Base-by-base conservation (phyloP, 2,888 invertebrate species). In the Molanna angustata region DNA sequence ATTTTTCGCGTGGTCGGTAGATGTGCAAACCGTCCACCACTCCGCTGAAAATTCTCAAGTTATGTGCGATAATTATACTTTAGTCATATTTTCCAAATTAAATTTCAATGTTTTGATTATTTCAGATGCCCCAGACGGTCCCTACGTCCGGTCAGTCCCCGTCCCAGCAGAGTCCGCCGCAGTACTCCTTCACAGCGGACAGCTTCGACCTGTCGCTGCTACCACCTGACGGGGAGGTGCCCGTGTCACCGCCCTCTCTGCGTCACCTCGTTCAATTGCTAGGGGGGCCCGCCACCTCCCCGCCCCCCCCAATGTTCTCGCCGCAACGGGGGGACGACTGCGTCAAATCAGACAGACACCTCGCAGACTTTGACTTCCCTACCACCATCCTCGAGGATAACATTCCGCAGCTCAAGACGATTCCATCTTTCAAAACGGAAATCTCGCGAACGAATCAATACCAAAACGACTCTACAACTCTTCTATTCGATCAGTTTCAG, bases 51-150 rank as follows among this genome's bases (percentile, higher is more conserved):
- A n/a, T n/a, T n/a, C n/a, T n/a, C n/a, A n/a, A n/a, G n/a, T n/a
- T n/a, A n/a, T n/a, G n/a, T n/a, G n/a, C n/a, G n/a, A n/a, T n/a
- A n/a, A n/a, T n/a, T n/a, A n/a, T n/a, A n/a, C n/a, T n/a, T n/a
- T n/a, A n/a, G n/a, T n/a, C n/a, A n/a, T n/a, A n/a, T n/a, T n/a
- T n/a, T n/a, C n/a, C n/a, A n/a, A n/a, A n/a, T n/a, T n/a, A n/a
- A n/a, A n/a, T n/a, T n/a, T 43, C 11, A 13, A 21, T 44, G 14
- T 35, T 32, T 19, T 46, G 2, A 18, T 20, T 41, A 71, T 58
- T 54, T 47, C 83, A 89, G 89, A 88, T 88, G 88, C 86, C 88
- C 72, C 89, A 89, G 77, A 87, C 84, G 65, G 88, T 88, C 64
- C 88, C 88, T 53, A 81, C 85, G 64, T 85, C 85, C 65, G 86